Evolutionary conservation across 2,888 invertebrate species (phyloP).

Genomic region (Pachymerium ferrugineum): DNA sequence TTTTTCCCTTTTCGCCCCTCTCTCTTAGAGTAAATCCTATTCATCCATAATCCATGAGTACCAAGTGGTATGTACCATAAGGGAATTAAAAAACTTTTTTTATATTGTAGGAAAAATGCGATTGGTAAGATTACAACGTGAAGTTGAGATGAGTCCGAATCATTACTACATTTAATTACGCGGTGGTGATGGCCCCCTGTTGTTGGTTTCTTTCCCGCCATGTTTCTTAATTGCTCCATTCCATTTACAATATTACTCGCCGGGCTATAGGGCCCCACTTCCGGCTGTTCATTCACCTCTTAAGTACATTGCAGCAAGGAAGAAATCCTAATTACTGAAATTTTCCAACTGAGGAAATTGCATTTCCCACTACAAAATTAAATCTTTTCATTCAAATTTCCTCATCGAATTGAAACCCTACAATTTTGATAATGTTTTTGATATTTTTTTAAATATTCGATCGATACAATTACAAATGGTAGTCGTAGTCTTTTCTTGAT

Average conservation of each 20-base stretch:
- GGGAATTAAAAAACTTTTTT: no score
- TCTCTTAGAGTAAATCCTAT: no score
- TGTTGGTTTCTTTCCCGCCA: constrained; percentile 22
- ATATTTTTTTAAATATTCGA: no score
- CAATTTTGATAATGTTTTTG: no score
- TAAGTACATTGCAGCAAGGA: constrained; percentile 21
- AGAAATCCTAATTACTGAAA: constrained; percentile 24
- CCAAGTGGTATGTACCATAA: no score
- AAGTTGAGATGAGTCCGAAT: neutral
- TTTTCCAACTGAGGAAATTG: constrained; percentile 17
- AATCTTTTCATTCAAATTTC: constrained; percentile 21
- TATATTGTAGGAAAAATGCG: neutral
- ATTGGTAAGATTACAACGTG: neutral
- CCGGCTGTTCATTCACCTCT: constrained; percentile 23
- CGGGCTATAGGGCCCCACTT: constrained; percentile 14
- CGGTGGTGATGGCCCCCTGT: constrained; percentile 11
- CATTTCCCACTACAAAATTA: constrained; percentile 17
- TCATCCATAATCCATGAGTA: neutral
- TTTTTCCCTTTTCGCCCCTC: neutral
- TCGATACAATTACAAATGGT: no score
- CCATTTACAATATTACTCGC: constrained; percentile 24
- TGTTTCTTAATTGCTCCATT: constrained; percentile 27
- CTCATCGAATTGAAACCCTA: neutral
- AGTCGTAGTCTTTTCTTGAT: no score
- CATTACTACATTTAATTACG: constrained; percentile 25